These are phyloP conservation scores for Potamilus streckersoni DNA, from an alignment of 1,140 invertebrate species.

Conservation along the genomic window DNA sequence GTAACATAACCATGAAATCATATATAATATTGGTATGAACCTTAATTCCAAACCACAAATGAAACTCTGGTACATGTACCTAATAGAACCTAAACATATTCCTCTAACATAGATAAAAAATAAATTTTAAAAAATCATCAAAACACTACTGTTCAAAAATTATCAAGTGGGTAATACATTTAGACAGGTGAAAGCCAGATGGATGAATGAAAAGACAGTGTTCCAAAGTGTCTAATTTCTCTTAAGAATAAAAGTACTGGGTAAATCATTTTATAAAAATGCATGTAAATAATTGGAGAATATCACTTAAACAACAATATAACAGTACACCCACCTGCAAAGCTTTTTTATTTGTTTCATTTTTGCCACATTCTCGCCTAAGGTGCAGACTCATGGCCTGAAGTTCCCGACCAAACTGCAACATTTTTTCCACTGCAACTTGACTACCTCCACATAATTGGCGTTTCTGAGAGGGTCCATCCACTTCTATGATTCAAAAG, in stretches of 20 bases:
- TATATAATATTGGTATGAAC: no score
- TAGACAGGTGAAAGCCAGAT: no score
- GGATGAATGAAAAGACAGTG: no score
- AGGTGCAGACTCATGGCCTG: conserved; percentile 90
- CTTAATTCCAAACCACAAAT: no score
- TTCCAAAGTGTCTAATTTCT: no score
- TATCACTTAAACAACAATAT: background rate
- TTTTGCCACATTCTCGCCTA: conserved; percentile 83
- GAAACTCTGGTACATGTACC: no score
- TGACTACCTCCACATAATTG: conserved; percentile 80
- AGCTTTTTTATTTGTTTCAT: conserved; percentile 92
- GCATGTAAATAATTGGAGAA: background rate
- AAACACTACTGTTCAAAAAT: no score
- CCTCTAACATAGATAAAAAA: no score
- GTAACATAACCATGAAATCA: no score
- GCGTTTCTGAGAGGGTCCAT: conserved; percentile 68
- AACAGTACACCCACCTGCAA: conserved; percentile 76
- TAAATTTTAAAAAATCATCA: no score
- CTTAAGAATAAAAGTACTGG: background rate
- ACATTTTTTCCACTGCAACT: conserved; percentile 88
- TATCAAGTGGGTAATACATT: no score
- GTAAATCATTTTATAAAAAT: background rate
- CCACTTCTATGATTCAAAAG: conserved; percentile 48
- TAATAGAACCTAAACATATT: no score
- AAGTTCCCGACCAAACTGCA: conserved; percentile 93